Conservation (phyloP, 2,888 invertebrate genomes). For the Temnothorax rugatulus region DNA sequence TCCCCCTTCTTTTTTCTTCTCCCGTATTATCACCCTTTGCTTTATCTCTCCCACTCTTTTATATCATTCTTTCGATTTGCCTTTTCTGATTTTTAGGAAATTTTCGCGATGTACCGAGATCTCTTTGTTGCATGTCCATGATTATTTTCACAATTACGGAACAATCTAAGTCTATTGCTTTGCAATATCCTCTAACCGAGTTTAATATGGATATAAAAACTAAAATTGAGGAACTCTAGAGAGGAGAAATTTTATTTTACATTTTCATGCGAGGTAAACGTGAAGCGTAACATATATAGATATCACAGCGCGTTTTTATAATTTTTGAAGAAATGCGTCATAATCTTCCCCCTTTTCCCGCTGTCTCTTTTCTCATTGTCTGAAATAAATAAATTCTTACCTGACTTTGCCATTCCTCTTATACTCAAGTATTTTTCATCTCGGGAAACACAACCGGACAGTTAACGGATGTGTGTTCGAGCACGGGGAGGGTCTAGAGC, state of each 20-base stretch:
- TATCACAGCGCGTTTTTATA: not conserved
- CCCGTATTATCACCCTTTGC: not conserved
- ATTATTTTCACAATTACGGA: not conserved
- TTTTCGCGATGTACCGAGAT: not conserved
- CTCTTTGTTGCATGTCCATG: not conserved
- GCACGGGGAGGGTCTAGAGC: conserved; percentile 38
- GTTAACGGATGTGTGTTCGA: conserved; percentile 37
- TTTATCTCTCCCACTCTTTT: not conserved
- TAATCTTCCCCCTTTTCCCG: not conserved
- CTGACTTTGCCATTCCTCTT: not conserved
- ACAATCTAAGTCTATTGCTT: not conserved
- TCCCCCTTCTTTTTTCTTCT: conserved; percentile 44
- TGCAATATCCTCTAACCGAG: not conserved
- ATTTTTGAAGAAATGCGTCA: not conserved
- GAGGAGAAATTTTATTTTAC: not conserved
- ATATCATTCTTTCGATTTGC: not conserved
- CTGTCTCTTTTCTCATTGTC: not conserved
- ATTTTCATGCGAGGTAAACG: not conserved
- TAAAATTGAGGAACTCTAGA: not conserved
- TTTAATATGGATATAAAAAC: not conserved
- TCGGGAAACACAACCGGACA: conserved; percentile 2
- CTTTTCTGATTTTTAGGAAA: not conserved
- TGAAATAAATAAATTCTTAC: conserved; percentile 32
- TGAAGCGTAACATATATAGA: not conserved
- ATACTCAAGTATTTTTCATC: conserved; percentile 29